Conservation (phyloP, 1,140 invertebrate genomes). For the Saccostrea cuccullata region DNA sequence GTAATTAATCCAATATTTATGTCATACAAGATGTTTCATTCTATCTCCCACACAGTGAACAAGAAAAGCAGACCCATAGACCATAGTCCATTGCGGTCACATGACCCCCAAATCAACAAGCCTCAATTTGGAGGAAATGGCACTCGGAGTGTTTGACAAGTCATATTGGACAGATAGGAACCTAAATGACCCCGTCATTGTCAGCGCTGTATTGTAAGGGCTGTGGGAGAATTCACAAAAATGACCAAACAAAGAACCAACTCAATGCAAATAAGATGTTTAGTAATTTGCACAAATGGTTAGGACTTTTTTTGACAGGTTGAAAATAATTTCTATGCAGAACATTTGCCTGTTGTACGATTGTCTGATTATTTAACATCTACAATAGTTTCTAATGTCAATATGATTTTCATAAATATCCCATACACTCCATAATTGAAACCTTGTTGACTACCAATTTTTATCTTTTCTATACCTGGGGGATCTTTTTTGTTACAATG, state of each 20-base stretch:
- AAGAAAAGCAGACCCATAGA: not conserved
- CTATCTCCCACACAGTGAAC: not conserved
- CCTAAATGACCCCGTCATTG: constrained; percentile 32
- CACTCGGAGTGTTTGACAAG: constrained; percentile 11
- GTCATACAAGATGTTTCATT: not conserved
- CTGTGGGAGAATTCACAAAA: constrained; percentile 32
- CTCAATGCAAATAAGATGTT: not conserved
- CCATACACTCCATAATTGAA: not conserved
- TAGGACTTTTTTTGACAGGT: too few relatives aligned
- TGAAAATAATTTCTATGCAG: too few relatives aligned
- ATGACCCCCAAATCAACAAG: constrained; percentile 7
- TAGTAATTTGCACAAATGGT: not conserved
- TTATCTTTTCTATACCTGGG: not conserved
- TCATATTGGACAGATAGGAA: constrained; percentile 24
- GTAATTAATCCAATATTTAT: not conserved
- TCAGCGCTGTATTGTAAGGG: not conserved
- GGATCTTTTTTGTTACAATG: constrained; percentile 23
- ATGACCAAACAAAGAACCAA: constrained; percentile 3
- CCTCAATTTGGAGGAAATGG: constrained; percentile 20
- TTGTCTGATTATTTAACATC: constrained; percentile 16
- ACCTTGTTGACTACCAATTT: not conserved
- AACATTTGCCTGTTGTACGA: not conserved
- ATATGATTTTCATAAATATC: not conserved
- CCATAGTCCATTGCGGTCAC: not conserved
- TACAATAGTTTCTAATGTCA: not conserved